These are phyloP conservation scores for Atethmia centrago DNA, from an alignment of 2,888 invertebrate species.

Conservation along the genomic window DNA sequence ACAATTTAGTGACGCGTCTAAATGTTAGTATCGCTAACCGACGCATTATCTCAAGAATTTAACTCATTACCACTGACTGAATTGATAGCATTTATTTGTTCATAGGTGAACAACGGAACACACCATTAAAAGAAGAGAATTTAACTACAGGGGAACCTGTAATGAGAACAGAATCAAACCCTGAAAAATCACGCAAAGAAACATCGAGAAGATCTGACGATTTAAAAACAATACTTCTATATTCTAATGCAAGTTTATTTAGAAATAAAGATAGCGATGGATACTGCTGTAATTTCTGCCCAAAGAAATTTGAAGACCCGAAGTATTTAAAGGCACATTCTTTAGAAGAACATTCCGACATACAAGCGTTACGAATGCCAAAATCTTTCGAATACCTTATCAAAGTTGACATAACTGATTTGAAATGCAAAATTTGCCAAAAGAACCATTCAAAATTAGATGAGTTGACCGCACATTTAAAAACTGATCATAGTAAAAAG, in stretches of 20 bases:
- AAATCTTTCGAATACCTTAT: slow-evolving; percentile 64
- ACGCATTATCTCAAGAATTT: slow-evolving; percentile 1
- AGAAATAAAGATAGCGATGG: slow-evolving; percentile 63
- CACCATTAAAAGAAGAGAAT: slow-evolving; percentile 56
- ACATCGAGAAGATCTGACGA: slow-evolving; percentile 52
- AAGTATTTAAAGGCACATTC: slow-evolving; percentile 70
- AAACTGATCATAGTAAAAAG: slow-evolving; percentile 48
- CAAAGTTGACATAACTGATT: slow-evolving; percentile 72
- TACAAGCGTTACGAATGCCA: slow-evolving; percentile 62
- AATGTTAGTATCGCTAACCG: background rate
- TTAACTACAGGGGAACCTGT: slow-evolving; percentile 10
- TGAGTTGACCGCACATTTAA: slow-evolving; percentile 54
- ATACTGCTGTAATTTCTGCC: slow-evolving; percentile 71
- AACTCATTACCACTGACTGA: slow-evolving; percentile 24
- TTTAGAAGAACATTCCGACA: slow-evolving; percentile 65
- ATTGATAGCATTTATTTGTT: slow-evolving; percentile 61
- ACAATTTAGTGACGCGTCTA: background rate
- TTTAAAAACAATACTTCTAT: slow-evolving; percentile 63
- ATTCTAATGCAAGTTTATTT: slow-evolving; percentile 70
- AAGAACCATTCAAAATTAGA: slow-evolving; percentile 35
- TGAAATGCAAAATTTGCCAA: slow-evolving; percentile 71
- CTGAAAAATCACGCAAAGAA: slow-evolving; percentile 30
- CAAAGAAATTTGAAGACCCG: slow-evolving; percentile 64
- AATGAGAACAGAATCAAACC: background rate
- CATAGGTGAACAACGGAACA: slow-evolving; percentile 59